phyloP scores from a whole-genome alignment of 2,113 vertebrate genomes.

The Drymodes brunneopygia region DNA sequence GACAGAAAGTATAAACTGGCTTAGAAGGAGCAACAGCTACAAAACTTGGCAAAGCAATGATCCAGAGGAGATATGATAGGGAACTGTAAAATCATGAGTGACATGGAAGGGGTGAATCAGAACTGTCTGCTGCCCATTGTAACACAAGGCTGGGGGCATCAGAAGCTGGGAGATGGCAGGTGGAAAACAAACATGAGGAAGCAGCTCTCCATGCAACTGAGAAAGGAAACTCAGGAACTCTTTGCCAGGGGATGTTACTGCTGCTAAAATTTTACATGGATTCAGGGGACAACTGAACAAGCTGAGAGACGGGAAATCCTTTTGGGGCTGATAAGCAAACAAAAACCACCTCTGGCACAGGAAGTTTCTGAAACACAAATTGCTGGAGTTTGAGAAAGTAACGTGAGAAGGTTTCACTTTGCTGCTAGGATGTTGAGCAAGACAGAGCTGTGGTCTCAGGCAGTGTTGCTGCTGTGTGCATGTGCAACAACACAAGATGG shows the following conservation, averaged over 20 bases:
- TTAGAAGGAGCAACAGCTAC: neutral
- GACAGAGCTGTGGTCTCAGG: neutral
- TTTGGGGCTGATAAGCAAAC: slow-evolving; percentile 8
- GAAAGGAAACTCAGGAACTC: slow-evolving; percentile 37
- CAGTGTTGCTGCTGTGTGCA: neutral
- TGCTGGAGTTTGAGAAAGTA: neutral
- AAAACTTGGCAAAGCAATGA: neutral
- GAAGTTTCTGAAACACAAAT: slow-evolving; percentile 32
- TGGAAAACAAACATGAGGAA: slow-evolving; percentile 42
- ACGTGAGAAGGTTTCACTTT: neutral
- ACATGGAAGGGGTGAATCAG: slow-evolving; percentile 27
- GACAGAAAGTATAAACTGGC: neutral
- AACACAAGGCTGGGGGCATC: neutral
- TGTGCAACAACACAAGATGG: neutral
- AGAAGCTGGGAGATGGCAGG: slow-evolving; percentile 43
- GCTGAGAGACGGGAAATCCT: slow-evolving; percentile 16
- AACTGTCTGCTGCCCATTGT: neutral
- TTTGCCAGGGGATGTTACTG: neutral
- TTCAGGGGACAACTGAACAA: slow-evolving; percentile 38
- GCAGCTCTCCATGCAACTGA: neutral
- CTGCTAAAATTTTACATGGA: slow-evolving; percentile 33
- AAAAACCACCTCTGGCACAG: neutral
- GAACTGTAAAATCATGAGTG: neutral
- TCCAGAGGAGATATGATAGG: neutral
- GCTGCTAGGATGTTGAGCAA: neutral